Base-by-base conservation (phyloP, 2,113 vertebrate species). In the Merops nubicus region DNA sequence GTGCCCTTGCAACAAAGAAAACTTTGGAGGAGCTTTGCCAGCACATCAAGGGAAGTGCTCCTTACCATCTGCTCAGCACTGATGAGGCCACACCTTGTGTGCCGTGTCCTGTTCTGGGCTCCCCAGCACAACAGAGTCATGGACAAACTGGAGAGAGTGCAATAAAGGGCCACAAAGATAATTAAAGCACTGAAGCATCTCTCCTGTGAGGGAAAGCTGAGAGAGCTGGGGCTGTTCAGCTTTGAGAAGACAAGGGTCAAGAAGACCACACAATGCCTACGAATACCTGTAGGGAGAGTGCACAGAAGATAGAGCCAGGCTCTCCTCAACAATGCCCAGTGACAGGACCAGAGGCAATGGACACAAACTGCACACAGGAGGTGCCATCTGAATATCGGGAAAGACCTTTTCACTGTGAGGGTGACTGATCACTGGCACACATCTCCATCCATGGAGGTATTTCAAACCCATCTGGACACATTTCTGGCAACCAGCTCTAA, bases 191-290 rank as follows among this genome's bases (percentile, higher is more conserved):
- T 28, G 45, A 4, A 73, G 3, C 28, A 76, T 15, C 31, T 68
- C 28, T 72, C 3, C 36, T 25, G 1, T 48, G 17, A 81, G 18
- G 59, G 88, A 57, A 69, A 25, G 29, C 34, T 77, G 15, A 79
- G 33, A 62, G 9, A 45, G 2, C 6, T 54, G 9, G 0, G 1
- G 21, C 12, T 85, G 5, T 59, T 54, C 12, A 48, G 15, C 12
- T 57, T 68, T 29, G 14, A 83, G 16, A 48, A 72, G 13, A 73
- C 36, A 78, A 82, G 45, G 42, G 15, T 82, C 26, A 40, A 18
- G 8, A 4, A 1, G 14, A 59, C 36, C 18, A 54, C 40, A 53
- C 8, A 38, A 29, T 34, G 29, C 28, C 25, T 74, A 14, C 17
- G 33, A 84, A 59, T 51, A 38, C 11, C n/a, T 43, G 28, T 64